Percentiles rank a stretch among this genome's conserved stretches.
Conservation (phyloP, 2,888 invertebrate genomes). For the Cremastinae sp. region DNA sequence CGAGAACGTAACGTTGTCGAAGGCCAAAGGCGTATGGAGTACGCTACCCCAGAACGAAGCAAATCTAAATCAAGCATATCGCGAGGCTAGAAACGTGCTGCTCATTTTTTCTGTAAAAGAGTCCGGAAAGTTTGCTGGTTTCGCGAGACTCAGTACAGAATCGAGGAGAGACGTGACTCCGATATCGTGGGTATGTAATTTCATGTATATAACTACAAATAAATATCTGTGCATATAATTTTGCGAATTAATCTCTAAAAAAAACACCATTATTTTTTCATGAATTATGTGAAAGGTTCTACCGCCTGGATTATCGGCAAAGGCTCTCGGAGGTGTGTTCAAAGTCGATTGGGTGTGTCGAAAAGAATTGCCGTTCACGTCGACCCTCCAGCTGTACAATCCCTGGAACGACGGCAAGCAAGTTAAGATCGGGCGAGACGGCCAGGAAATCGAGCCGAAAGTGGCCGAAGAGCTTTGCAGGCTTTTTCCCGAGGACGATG, state of each 20-base stretch:
- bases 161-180: conserved; percentile 94
- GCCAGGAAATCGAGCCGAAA: conserved; percentile 98
- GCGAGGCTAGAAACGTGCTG: conserved; percentile 95
- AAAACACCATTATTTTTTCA: no score
- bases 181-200: conserved; percentile 91
- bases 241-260: no score
- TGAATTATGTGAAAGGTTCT: conserved; percentile 81
- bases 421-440: conserved; percentile 99
- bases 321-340: conserved; percentile 97
- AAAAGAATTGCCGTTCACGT: conserved; percentile 95
- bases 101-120: conserved; percentile 98
- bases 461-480: conserved; percentile 97
- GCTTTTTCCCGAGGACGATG: conserved; percentile 95
- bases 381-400: conserved; percentile 96
- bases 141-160: conserved; percentile 94
- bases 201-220: conserved; percentile 2
- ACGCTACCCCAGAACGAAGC: conserved; percentile 98
- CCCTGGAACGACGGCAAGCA: conserved; percentile 99
- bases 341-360: conserved; percentile 98
- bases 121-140: conserved; percentile 97
- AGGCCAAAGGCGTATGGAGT: conserved; percentile 98
- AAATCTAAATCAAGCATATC: conserved; percentile 96
- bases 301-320: conserved; percentile 95
- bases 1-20: conserved; percentile 96
- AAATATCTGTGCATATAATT: conserved; percentile 1